These are phyloP conservation scores for Sardina pilchardus DNA, from an alignment of 2,113 vertebrate genomes.

Conservation along the genomic window DNA sequence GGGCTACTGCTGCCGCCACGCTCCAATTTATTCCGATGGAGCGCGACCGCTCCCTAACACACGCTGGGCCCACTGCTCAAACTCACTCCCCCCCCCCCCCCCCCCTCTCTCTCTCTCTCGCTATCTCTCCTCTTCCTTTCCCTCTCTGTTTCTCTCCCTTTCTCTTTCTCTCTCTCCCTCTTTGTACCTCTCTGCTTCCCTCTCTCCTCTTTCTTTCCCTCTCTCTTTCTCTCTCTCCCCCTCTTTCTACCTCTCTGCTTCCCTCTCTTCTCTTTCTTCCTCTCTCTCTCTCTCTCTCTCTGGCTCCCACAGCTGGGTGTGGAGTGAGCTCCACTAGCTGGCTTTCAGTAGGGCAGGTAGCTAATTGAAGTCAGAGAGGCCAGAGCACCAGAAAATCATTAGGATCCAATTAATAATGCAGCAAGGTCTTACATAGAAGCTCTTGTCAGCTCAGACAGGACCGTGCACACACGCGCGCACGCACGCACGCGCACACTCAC, in stretches of 20 bases:
- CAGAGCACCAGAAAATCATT: constrained; percentile 59
- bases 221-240: constrained; percentile 1
- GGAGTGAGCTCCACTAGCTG: constrained; percentile 42
- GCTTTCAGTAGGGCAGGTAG: constrained; percentile 46
- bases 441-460: constrained; percentile 38
- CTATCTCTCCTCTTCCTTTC: not conserved
- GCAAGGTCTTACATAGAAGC: constrained; percentile 43
- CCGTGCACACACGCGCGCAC: not conserved
- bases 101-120: not conserved
- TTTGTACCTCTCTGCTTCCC: not conserved
- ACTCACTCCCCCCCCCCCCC: not conserved
- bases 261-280: constrained; percentile 7
- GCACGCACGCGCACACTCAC: not conserved
- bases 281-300: constrained; percentile 20
- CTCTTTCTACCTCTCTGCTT: constrained; percentile 6
- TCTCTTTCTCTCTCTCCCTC: not conserved
- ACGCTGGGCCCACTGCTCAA: not conserved
- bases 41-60: not conserved
- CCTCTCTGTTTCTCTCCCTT: not conserved
- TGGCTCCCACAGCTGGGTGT: constrained; percentile 36
- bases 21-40: not conserved
- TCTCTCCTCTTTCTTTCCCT: not conserved
- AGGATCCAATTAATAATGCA: constrained; percentile 60
- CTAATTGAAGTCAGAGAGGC: constrained; percentile 51
- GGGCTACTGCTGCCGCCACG: not conserved